Evolutionary conservation across 1,140 invertebrate species (phyloP), one percentile per base, ranked within the genome.

Genomic region (Eumeta japonica): DNA sequence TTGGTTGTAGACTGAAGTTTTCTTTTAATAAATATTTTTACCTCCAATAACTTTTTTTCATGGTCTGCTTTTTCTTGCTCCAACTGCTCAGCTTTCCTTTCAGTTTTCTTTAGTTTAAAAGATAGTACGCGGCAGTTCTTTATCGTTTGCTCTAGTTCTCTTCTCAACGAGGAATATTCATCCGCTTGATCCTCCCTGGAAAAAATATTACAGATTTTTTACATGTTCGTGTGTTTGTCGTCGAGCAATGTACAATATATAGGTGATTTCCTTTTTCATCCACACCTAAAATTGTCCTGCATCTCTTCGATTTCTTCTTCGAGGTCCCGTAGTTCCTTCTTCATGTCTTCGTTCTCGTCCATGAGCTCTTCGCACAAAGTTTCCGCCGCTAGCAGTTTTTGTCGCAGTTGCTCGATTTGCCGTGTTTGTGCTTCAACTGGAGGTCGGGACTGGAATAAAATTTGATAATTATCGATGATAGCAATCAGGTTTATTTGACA

Each of bases 81-180:
- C 12, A 96, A 65, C 52, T 92, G 86, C 40, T 98, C 95, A 16
- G 86, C 81, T 61, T 85, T 86, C 37, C 95, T 82, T 68, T 99
- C 97, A 14, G 92, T 83, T 80, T 99, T 99, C 52, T 95, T 84
- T 33, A 99, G 75, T 75, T 99, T 99, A 65, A 99, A 99, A 41
- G 97, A 97, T 16, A 99, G 79, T 49, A 99, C 95, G 46, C 97
- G 82, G 75, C 95, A 98, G 75, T 98, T 98, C 70, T 99, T 99
- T 16, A 92, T 92, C n/a, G 89, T 89, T 58, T 92, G 89, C 55
- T 97, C 94, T 38, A 97, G 80, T 75, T 94, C 92, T 59, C 94
- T 89, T 73, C 94, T 87, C 24, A 97, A 62, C 40, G 88, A 90
- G n/a, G 92, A 87, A 65, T 98, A 98, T 70, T 98, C 95, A 52